Evolutionary conservation across 2,113 vertebrate genomes (phyloP), one percentile per base, ranked within the genome.

Genomic region (Percopsis transmontana): DNA sequence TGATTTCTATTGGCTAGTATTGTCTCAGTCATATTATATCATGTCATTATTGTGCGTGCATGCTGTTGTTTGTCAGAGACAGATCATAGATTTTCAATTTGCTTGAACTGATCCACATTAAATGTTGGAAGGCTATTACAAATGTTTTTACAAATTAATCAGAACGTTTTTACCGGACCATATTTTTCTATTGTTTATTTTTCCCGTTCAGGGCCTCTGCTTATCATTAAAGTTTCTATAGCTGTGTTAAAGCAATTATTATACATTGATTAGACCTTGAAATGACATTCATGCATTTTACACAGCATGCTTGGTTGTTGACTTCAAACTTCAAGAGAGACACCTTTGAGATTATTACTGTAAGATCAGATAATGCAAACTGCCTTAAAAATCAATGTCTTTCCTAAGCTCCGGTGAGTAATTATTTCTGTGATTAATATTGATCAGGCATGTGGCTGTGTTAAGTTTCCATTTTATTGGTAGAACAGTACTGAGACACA

Each of bases 391-490:
- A 92, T 92, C 91, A 80, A 91, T 91, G 54, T 48, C 44, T 56
- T 76, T 80, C 70, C 80, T 87, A 77, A 91, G 88, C 89, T 79
- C 42, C 57, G 65, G 68, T 74, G 79, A 83, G 87, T 90, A 91
- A 91, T 91, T 92, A 90, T 89, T 82, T 87, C 84, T 88, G 85
- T 86, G 91, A 92, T 91, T 91, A 89, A 81, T 90, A 91, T 91
- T 88, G 91, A 92, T 90, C 82, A 89, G 58, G 59, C 11, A 57
- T 16, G 12, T 52, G 19, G 66, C 72, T 67, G 21, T 82, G 76
- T 88, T 72, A 81, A 78, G 70, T 69, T 70, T 68, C 61, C 66
- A 76, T 76, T 77, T 77, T 79, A 81, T 76, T 75, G 79, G 73
- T 70, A 77, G 77, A 86, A 82, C 72, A 85, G 76, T 80, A 80